Percentiles rank a stretch among this genome's conserved stretches.
phyloP scores from a whole-genome alignment of 2,113 vertebrate species.

The Campylomormyrus numenius region DNA sequence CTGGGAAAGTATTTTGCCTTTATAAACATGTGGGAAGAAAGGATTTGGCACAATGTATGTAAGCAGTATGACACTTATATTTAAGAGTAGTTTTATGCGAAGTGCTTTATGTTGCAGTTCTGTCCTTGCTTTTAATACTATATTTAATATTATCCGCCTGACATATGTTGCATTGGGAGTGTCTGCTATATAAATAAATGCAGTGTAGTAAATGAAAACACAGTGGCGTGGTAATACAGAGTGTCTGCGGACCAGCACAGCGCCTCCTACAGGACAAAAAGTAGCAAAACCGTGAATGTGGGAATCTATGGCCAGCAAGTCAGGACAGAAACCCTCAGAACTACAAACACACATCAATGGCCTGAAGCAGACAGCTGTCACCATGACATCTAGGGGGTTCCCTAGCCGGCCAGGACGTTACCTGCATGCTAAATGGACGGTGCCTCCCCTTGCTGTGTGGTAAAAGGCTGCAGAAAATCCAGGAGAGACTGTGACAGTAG shows the following conservation, averaged over 20 bases:
- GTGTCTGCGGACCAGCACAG: not conserved
- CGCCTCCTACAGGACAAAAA: not conserved
- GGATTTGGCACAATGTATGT: not conserved
- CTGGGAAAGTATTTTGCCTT: not conserved
- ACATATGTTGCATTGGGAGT: not conserved
- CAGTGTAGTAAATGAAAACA: not conserved
- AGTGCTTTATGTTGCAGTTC: not conserved
- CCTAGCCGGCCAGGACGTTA: conserved; percentile 54
- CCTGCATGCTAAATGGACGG: conserved; percentile 76
- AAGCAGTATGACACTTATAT: not conserved
- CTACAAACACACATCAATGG: not conserved
- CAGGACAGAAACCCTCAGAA: not conserved
- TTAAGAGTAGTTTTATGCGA: not conserved
- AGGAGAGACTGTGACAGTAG: conserved; percentile 99
- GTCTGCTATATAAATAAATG: not conserved
- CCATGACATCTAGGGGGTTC: not conserved
- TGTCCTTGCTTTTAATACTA: not conserved
- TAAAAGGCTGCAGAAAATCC: conserved; percentile 99
- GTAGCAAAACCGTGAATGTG: not conserved
- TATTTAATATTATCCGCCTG: not conserved
- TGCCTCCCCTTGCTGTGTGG: conserved; percentile 83
- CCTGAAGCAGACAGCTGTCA: not conserved
- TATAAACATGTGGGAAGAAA: not conserved
- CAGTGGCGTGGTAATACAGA: not conserved
- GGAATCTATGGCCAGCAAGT: not conserved